Conservation (phyloP, 2,888 invertebrate species). For the Epistrophe eligans region DNA sequence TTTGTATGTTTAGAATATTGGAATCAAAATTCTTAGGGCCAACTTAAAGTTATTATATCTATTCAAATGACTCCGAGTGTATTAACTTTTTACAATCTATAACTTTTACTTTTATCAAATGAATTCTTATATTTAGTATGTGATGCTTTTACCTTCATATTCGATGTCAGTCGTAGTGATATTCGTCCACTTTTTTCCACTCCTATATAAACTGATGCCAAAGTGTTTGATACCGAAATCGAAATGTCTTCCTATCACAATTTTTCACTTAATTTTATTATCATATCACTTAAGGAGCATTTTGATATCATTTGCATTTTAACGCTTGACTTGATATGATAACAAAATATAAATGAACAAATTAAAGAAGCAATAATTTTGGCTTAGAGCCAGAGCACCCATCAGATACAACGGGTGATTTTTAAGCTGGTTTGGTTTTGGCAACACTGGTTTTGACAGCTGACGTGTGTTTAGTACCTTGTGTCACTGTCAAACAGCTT, state of each 20-base stretch:
- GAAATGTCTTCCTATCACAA: slow-evolving; percentile 45
- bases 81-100: neutral
- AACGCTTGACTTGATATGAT: slow-evolving; percentile 4
- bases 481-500: too few relatives aligned
- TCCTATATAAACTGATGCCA: neutral
- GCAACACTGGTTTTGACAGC: too few relatives aligned
- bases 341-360: slow-evolving; percentile 27
- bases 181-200: neutral
- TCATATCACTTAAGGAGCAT: slow-evolving; percentile 66
- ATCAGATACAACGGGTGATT: too few relatives aligned
- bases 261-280: slow-evolving; percentile 72
- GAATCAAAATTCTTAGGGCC: too few relatives aligned
- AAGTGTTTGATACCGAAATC: slow-evolving; percentile 40
- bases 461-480: too few relatives aligned
- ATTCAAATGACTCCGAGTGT: neutral
- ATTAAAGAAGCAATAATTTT: slow-evolving; percentile 25
- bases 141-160: neutral
- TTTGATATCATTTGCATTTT: slow-evolving; percentile 59
- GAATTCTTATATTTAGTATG: slow-evolving; percentile 2
- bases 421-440: too few relatives aligned
- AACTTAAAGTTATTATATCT: neutral
- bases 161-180: neutral
- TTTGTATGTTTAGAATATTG: too few relatives aligned
- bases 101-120: slow-evolving; percentile 1
- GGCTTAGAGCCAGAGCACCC: neutral